Percentiles rank a stretch among this genome's conserved stretches.
Conservation (phyloP, 92 coral and sea anemone genomes). For the Anthopleura xanthogrammica region DNA sequence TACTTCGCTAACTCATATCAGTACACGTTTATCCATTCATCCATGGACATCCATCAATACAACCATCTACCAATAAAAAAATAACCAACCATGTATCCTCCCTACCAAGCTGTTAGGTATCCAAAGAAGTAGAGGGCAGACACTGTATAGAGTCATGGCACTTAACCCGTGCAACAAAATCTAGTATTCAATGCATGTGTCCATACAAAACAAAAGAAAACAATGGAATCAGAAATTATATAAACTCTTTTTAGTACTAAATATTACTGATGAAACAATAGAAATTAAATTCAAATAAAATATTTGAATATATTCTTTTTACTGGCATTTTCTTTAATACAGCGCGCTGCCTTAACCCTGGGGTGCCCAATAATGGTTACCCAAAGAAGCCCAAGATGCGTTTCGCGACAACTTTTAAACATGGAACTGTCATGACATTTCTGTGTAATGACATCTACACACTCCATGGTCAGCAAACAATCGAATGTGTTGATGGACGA, state of each 20-base stretch:
- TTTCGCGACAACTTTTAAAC: conserved; percentile 23
- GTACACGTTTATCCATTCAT: neutral
- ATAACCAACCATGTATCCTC: too few relatives aligned
- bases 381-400: neutral
- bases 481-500: conserved; percentile 29
- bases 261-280: too few relatives aligned
- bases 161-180: too few relatives aligned
- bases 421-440: conserved; percentile 17
- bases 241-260: too few relatives aligned
- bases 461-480: conserved; percentile 21
- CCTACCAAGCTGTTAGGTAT: too few relatives aligned
- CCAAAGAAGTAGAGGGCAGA: too few relatives aligned
- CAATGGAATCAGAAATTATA: too few relatives aligned
- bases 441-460: conserved; percentile 24
- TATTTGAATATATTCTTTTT: neutral
- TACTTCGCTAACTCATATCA: neutral
- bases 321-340: neutral
- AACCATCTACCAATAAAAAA: too few relatives aligned
- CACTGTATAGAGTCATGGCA: too few relatives aligned
- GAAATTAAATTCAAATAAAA: too few relatives aligned
- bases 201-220: too few relatives aligned
- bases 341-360: conserved; percentile 38
- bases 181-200: too few relatives aligned
- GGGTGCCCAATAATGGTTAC: conserved; percentile 22
- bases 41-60: neutral